These are phyloP conservation scores for Parauchenoglanis punctatus DNA, from an alignment of 2,797 vertebrate genomes.

Conservation along the genomic window DNA sequence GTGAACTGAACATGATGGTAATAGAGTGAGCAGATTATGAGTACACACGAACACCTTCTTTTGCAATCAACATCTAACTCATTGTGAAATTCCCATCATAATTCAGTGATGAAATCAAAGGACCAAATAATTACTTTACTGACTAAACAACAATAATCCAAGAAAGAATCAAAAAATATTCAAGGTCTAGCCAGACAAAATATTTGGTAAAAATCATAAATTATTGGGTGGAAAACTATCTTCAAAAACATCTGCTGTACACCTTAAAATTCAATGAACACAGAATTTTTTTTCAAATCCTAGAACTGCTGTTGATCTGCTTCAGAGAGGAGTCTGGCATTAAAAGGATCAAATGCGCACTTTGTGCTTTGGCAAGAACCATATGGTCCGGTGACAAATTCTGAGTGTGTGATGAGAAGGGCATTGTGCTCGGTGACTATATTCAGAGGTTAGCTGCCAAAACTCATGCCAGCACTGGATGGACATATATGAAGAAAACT, in stretches of 20 bases:
- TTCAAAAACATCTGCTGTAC: conserved; percentile 18
- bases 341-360: conserved; percentile 54
- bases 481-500: conserved; percentile 2
- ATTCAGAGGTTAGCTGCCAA: conserved; percentile 56
- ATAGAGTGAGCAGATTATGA: neutral
- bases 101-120: neutral
- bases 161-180: neutral
- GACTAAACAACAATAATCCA: neutral
- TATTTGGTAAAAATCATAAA: neutral
- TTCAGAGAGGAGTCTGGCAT: conserved; percentile 41
- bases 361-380: conserved; percentile 64
- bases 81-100: neutral
- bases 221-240: neutral
- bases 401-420: conserved; percentile 58
- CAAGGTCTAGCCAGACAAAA: neutral
- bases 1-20: neutral
- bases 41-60: neutral
- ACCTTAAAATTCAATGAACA: conserved; percentile 34
- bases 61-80: neutral
- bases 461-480: conserved; percentile 40
- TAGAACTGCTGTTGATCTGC: conserved; percentile 36
- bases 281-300: conserved; percentile 37
- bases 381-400: conserved; percentile 66
- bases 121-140: neutral
- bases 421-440: neutral